Evolutionary conservation across 1,140 invertebrate genomes (phyloP).

Genomic region (Eupristina koningsbergeri): DNA sequence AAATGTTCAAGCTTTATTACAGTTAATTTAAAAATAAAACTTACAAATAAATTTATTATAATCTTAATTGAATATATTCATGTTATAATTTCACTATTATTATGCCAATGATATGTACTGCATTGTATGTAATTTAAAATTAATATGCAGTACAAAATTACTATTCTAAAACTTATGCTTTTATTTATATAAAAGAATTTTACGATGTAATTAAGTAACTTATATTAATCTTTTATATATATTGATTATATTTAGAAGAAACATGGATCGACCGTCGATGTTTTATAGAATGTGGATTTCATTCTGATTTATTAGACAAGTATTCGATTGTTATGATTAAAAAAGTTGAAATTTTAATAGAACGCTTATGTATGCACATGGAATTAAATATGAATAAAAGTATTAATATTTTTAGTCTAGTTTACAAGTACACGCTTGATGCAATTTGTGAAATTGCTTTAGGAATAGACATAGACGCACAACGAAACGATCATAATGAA

Average conservation of each 20-base stretch:
- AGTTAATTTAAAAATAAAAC: too few relatives aligned
- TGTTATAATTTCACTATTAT: too few relatives aligned
- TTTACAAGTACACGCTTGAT: slow-evolving; percentile 83
- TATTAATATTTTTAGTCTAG: slow-evolving; percentile 78
- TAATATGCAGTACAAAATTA: too few relatives aligned
- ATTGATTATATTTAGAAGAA: slow-evolving; percentile 67
- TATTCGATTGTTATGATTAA: slow-evolving; percentile 84
- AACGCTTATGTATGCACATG: slow-evolving; percentile 67
- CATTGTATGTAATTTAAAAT: too few relatives aligned
- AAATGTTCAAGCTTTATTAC: too few relatives aligned
- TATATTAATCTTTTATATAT: not conserved
- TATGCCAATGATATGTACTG: too few relatives aligned
- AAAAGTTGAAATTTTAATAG: slow-evolving; percentile 79
- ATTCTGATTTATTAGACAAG: slow-evolving; percentile 87
- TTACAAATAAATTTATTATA: too few relatives aligned
- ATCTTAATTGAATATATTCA: too few relatives aligned
- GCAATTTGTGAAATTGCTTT: slow-evolving; percentile 91
- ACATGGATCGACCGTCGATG: slow-evolving; percentile 88
- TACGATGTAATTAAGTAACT: not conserved
- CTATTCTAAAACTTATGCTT: not conserved
- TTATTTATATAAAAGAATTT: not conserved
- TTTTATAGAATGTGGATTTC: slow-evolving; percentile 89
- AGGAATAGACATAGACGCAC: slow-evolving; percentile 84
- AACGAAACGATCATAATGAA: slow-evolving; percentile 79
- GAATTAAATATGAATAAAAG: slow-evolving; percentile 66